These are phyloP conservation scores for Albula glossodonta DNA, from an alignment of 2,113 vertebrate genomes.

Conservation along the genomic window DNA sequence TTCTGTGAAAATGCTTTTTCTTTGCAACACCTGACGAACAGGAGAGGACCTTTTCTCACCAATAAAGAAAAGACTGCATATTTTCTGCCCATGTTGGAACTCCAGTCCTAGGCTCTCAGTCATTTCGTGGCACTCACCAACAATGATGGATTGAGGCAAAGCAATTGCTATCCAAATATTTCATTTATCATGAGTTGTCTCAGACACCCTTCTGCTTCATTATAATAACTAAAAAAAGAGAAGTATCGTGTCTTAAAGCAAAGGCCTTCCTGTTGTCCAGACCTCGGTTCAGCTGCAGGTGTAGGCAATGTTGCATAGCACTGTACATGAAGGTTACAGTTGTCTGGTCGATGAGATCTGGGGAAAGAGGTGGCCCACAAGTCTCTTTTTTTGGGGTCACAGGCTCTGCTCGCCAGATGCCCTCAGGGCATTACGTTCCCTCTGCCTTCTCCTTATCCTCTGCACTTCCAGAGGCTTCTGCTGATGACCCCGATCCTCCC, in stretches of 20 bases:
- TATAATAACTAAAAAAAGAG: not conserved
- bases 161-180: not conserved
- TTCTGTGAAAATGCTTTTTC: slow-evolving; percentile 40
- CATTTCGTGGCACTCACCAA: not conserved
- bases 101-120: not conserved
- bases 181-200: slow-evolving; percentile 5
- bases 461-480: slow-evolving; percentile 57
- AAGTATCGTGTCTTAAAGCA: too few species aligned
- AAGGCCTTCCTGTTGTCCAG: not conserved
- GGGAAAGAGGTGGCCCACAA: not conserved
- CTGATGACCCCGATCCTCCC: slow-evolving; percentile 61
- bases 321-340: slow-evolving; percentile 46
- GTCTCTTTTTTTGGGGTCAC: slow-evolving; percentile 1
- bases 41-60: slow-evolving; percentile 15
- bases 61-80: slow-evolving; percentile 27
- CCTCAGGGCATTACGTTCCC: slow-evolving; percentile 37
- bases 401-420: not conserved
- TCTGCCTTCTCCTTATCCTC: slow-evolving; percentile 54
- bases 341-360: slow-evolving; percentile 42
- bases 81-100: not conserved
- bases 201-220: not conserved
- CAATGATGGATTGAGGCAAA: not conserved
- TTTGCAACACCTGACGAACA: not conserved
- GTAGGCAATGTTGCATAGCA: slow-evolving; percentile 54
- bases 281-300: not conserved